phyloP scores from a whole-genome alignment of 1,140 invertebrate genomes.

The Anthonomus grandis region DNA sequence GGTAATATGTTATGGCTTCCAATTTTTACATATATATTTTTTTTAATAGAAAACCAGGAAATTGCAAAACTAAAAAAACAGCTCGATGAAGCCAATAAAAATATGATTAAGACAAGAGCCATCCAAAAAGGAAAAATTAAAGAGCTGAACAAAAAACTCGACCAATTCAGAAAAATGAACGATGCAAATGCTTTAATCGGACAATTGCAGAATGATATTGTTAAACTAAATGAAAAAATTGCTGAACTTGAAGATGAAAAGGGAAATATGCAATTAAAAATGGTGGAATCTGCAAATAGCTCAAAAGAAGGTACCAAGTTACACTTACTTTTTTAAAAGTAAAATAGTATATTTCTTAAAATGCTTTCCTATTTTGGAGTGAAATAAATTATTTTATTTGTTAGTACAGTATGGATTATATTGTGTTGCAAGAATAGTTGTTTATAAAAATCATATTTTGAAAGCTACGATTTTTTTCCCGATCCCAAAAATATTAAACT shows the following conservation, averaged over 20 bases:
- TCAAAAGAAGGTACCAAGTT: slow-evolving; percentile 37
- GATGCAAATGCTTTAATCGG: slow-evolving; percentile 68
- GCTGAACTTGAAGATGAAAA: slow-evolving; percentile 84
- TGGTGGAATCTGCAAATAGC: slow-evolving; percentile 34
- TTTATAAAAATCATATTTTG: too few relatives aligned
- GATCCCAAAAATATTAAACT: too few relatives aligned
- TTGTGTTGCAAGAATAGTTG: too few relatives aligned
- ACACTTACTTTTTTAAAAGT: not conserved
- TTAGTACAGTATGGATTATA: too few relatives aligned
- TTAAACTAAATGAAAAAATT: slow-evolving; percentile 70
- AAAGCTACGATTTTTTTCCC: too few relatives aligned
- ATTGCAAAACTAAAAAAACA: slow-evolving; percentile 62
- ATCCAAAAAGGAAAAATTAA: slow-evolving; percentile 78
- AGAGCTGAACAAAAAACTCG: slow-evolving; percentile 76
- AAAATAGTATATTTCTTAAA: too few relatives aligned
- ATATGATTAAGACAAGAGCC: slow-evolving; percentile 81
- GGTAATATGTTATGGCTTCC: too few relatives aligned
- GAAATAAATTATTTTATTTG: too few relatives aligned
- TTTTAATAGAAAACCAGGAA: slow-evolving; percentile 48
- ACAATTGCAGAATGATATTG: slow-evolving; percentile 55
- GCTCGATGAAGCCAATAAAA: slow-evolving; percentile 73
- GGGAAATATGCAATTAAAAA: slow-evolving; percentile 48
- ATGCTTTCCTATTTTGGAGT: too few relatives aligned
- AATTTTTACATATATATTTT: too few relatives aligned
- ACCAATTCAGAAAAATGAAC: slow-evolving; percentile 69